Conservation (phyloP, 1,140 invertebrate species). For the Euborellia annulipes region DNA sequence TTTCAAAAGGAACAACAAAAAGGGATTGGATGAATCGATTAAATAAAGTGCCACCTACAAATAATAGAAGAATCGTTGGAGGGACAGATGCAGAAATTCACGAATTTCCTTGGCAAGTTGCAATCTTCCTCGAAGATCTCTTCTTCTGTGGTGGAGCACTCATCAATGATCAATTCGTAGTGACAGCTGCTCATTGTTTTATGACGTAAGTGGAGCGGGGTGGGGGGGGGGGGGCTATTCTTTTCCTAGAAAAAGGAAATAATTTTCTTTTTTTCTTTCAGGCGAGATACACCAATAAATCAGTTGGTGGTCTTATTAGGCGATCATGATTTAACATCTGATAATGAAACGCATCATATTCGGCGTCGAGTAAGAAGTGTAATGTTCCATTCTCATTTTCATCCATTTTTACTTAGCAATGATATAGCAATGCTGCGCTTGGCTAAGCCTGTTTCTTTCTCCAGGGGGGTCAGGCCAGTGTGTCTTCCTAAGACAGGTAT, state of each 20-base stretch:
- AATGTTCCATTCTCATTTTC: constrained; percentile 25
- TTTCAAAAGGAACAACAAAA: constrained; percentile 3
- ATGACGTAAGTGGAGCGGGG: constrained; percentile 29
- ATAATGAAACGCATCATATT: constrained; percentile 21
- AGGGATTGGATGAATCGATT: neutral
- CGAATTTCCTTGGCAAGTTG: constrained; percentile 30
- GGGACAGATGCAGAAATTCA: constrained; percentile 22
- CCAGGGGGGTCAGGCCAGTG: constrained; percentile 27
- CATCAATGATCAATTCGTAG: constrained; percentile 33
- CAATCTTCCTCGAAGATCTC: constrained; percentile 25
- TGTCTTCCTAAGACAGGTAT: constrained; percentile 26
- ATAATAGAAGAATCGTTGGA: constrained; percentile 19
- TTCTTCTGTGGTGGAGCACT: constrained; percentile 43
- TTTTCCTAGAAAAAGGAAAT: neutral
- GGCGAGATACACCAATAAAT: constrained; percentile 21
- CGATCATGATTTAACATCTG: constrained; percentile 23
- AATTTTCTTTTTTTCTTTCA: constrained; percentile 12
- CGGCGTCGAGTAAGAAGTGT: constrained; percentile 17
- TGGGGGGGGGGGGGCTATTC: no score
- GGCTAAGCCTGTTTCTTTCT: constrained; percentile 23
- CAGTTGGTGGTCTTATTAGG: constrained; percentile 19
- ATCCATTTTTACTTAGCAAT: constrained; percentile 26
- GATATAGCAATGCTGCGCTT: constrained; percentile 33
- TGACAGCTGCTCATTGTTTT: constrained; percentile 44
- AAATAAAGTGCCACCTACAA: constrained; percentile 4